phyloP scores from a whole-genome alignment of 2,797 vertebrate species.

The Periparus ater region DNA sequence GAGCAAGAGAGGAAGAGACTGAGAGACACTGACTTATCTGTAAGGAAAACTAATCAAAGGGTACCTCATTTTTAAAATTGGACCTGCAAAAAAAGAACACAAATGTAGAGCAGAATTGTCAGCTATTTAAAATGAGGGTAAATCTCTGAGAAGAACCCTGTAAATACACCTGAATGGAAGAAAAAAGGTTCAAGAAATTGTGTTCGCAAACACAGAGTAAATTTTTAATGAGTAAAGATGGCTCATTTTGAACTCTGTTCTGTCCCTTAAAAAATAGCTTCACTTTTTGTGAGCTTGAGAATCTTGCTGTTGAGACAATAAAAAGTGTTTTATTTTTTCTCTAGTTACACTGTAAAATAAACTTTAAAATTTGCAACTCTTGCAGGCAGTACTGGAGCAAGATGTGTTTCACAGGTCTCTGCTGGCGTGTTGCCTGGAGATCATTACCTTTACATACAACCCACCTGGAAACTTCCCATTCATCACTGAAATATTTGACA shows the following conservation, averaged over 20 bases:
- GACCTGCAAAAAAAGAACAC: background rate
- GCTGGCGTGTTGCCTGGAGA: slow-evolving; percentile 90
- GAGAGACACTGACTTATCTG: slow-evolving; percentile 88
- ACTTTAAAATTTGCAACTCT: background rate
- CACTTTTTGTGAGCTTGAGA: background rate
- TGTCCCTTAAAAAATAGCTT: background rate
- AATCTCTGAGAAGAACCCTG: background rate
- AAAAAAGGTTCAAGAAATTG: background rate
- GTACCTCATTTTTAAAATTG: background rate
- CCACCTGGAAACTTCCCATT: slow-evolving; percentile 89
- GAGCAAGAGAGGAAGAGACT: slow-evolving; percentile 90
- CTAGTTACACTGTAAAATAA: background rate
- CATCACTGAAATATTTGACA: slow-evolving; percentile 85
- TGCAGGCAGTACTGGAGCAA: slow-evolving; percentile 89
- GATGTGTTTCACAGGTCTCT: slow-evolving; percentile 92
- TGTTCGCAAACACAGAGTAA: background rate
- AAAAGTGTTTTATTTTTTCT: background rate
- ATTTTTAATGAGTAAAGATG: background rate
- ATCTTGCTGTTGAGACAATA: background rate
- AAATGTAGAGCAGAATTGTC: background rate
- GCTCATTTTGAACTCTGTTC: background rate
- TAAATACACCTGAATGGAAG: background rate
- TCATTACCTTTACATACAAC: slow-evolving; percentile 89
- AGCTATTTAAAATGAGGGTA: background rate
- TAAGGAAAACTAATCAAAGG: slow-evolving; percentile 74